A percentile compares a stretch with the other conserved stretches of the same genome.
Conservation (phyloP, 2,113 vertebrate genomes). For the Natator depressus region DNA sequence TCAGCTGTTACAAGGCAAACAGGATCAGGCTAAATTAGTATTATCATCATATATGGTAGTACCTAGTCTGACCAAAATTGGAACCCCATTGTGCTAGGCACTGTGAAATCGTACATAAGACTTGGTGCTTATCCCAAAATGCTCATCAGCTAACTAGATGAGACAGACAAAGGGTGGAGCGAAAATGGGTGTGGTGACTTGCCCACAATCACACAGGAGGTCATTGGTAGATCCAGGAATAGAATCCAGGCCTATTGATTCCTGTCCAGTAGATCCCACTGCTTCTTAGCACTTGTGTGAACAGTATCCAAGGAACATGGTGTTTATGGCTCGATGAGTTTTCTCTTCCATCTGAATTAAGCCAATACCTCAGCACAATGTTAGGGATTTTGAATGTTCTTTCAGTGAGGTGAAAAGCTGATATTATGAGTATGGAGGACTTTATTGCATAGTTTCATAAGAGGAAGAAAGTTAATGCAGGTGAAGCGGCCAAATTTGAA, state of each 20-base stretch:
- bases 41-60: neutral
- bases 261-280: neutral
- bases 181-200: neutral
- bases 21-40: neutral
- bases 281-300: neutral
- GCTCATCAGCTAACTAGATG: neutral
- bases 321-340: neutral
- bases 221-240: neutral
- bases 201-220: neutral
- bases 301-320: neutral
- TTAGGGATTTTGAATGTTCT: neutral
- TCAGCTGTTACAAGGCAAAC: neutral
- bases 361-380: fast-evolving
- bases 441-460: neutral
- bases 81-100: neutral
- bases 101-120: neutral
- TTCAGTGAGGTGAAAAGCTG: neutral
- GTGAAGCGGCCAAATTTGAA: neutral
- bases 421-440: neutral
- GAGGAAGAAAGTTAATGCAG: neutral
- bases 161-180: neutral
- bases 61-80: neutral
- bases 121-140: neutral
- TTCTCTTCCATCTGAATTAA: neutral
- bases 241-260: neutral